Evolutionary conservation across 2,888 invertebrate genomes (phyloP), one percentile per base, ranked within the genome.

Genomic region (Alitta virens): DNA sequence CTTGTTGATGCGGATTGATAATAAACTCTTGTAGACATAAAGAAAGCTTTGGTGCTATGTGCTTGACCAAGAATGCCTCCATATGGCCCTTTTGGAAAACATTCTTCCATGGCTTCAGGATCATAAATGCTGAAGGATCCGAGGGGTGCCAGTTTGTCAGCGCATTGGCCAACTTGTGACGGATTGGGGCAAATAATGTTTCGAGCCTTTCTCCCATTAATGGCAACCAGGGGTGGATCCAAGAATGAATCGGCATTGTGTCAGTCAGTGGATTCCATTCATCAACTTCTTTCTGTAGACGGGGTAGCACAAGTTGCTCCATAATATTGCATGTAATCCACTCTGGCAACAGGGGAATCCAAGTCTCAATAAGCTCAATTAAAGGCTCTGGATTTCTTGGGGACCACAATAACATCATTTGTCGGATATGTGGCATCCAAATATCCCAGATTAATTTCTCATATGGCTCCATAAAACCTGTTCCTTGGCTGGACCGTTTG

Each of bases 151-250:
- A 99, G 59, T 90, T 90, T n/a, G 87, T 86, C 66, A 99, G 85
- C 14, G 97, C 97, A 42, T 87, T 86, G 33, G 92, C 91, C 56
- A 99, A 85, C 78, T 97, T 97, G 57, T 94, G 90, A 51, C 97
- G 87, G 72, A 99, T 94, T 50, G 91, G 88, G 0, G 94, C 92
- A 84, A 94, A 96, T 40, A 95, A 88, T 1, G 84, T 81, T 61
- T 85, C 84, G 57, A 85, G 71, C 21, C 81, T 77, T 33, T 80
- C 74, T 26, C 91, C 90, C 77, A 96, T 87, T 7, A 92, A 83
- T 0, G 90, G 89, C 64, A 95, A 87, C 99, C 99, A 99, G 0
- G 98, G 98, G 80, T 96, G 90, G 65, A 97, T 89, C 99, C 99
- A 99, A 2, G 90, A 88, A 81, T 99, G 97, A 69, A 99, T 91